Evolutionary conservation across 2,797 vertebrate genomes (phyloP), one percentile per base, ranked within the genome.

Genomic region (Enteromius viviparus): DNA sequence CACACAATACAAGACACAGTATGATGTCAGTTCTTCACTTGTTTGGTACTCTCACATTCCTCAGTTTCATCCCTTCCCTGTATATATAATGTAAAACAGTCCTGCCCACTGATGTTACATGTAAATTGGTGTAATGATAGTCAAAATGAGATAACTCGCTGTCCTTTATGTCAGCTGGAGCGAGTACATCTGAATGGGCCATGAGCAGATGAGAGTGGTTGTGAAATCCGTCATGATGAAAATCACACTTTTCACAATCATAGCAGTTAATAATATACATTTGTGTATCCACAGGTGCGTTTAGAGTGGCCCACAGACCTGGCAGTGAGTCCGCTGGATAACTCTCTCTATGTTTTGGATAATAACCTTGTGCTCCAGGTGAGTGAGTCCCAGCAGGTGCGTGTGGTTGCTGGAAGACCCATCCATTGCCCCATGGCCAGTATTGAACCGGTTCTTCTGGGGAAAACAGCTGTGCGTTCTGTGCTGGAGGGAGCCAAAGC

Each of bases 291-390:
- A 45, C 89, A 97, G 96, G 96, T 97, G 62, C 92, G 96, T 34
- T 91, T 97, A 76, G 96, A 97, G 83, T 96, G 95, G 95, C 96
- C 96, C 51, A 96, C 96, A 84, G 96, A 96, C 87, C 94, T 97
- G 82, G 93, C 95, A 0, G 92, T 96, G 82, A 97, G 95, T 90
- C 96, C 96, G 1, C 88, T 97, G 80, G 96, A 97, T 91, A 96
- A 97, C 86, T 97, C 96, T 0, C 91, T 97, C 58, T 97, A 96
- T 19, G 93, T 97, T 55, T 94, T 97, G 85, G 96, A 97, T 93
- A 97, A 96, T 92, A 97, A 96, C 89, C 95, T 97, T 10, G 96
- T 97, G 71, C 94, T 97, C 77, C 96, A 97, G 91, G 95, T 97
- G 89, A 95, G 96, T 0, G 94, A 96, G 88, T 94, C 86, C 55